Percentiles rank a stretch among this genome's conserved stretches.
These are phyloP conservation scores for Pterocles orientalis DNA, from an alignment of 2,113 vertebrate genomes.

Conservation along the genomic window DNA sequence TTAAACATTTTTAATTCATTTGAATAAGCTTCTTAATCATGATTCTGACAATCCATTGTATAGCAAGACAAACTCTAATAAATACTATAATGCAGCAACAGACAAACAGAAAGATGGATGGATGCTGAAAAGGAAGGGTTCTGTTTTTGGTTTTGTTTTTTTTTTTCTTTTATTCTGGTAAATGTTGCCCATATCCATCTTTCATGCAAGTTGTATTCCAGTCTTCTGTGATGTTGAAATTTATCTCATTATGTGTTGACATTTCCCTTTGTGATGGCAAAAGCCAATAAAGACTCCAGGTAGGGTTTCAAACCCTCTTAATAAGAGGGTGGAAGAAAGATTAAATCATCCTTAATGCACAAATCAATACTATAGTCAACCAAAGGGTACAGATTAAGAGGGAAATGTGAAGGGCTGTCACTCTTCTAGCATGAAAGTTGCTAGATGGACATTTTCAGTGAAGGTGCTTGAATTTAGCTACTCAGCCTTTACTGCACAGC, in stretches of 20 bases:
- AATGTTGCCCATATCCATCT: neutral
- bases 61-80: conserved; percentile 68
- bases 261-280: conserved; percentile 46
- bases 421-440: neutral
- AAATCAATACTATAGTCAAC: conserved; percentile 42
- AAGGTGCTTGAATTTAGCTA: neutral
- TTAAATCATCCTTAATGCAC: conserved; percentile 56
- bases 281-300: conserved; percentile 56
- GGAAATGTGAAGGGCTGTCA: conserved; percentile 26
- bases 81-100: conserved; percentile 52
- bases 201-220: neutral
- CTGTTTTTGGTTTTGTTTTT: neutral
- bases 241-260: conserved; percentile 40
- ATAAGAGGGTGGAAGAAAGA: conserved; percentile 35
- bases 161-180: neutral
- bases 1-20: conserved; percentile 80
- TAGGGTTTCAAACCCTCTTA: conserved; percentile 27
- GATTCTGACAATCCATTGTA: conserved; percentile 73
- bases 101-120: conserved; percentile 53
- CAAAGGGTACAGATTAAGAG: conserved; percentile 41
- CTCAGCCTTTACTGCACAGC: neutral
- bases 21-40: conserved; percentile 79
- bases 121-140: conserved; percentile 5
- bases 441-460: neutral
- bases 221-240: neutral